Evolutionary conservation across 2,888 invertebrate genomes (phyloP).

Genomic region (Yponomeuta plumbellus): DNA sequence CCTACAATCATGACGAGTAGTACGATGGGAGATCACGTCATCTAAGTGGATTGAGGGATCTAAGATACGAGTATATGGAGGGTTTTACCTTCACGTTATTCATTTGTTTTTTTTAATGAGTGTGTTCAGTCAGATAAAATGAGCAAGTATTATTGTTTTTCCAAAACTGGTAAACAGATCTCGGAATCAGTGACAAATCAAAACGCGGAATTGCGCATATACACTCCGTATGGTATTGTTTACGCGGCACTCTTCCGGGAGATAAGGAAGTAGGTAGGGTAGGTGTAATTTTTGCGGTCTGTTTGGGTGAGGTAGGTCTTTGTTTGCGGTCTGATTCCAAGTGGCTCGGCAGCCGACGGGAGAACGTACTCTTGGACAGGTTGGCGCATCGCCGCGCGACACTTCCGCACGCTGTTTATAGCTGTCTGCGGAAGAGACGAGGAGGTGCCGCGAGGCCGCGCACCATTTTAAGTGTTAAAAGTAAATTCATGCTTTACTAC

Average conservation of each 20-base stretch:
- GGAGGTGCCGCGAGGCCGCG: conserved; percentile 29
- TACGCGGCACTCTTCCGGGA: conserved; percentile 42
- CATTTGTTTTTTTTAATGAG: not conserved
- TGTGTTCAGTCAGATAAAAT: not conserved
- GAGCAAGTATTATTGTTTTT: not conserved
- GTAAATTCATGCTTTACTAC: conserved; percentile 25
- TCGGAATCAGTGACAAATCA: not conserved
- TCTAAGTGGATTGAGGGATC: not conserved
- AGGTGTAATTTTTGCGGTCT: conserved; percentile 8
- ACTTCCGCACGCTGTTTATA: conserved; percentile 68
- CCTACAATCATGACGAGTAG: not conserved
- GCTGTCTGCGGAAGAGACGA: conserved; percentile 57
- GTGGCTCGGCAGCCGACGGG: not conserved
- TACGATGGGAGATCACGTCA: conserved; percentile 12
- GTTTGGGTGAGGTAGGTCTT: conserved; percentile 1
- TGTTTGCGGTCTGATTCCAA: conserved; percentile 22
- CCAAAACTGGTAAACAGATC: not conserved
- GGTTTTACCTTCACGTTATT: not conserved
- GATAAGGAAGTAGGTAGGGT: conserved; percentile 56
- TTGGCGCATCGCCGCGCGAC: conserved; percentile 5
- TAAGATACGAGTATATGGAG: not conserved
- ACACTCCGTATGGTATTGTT: conserved; percentile 6
- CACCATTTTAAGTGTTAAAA: conserved; percentile 5
- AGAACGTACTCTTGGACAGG: not conserved
- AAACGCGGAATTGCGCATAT: not conserved